Base-by-base conservation (phyloP, 1,140 invertebrate species). In the Caenorhabditis briggsae region DNA sequence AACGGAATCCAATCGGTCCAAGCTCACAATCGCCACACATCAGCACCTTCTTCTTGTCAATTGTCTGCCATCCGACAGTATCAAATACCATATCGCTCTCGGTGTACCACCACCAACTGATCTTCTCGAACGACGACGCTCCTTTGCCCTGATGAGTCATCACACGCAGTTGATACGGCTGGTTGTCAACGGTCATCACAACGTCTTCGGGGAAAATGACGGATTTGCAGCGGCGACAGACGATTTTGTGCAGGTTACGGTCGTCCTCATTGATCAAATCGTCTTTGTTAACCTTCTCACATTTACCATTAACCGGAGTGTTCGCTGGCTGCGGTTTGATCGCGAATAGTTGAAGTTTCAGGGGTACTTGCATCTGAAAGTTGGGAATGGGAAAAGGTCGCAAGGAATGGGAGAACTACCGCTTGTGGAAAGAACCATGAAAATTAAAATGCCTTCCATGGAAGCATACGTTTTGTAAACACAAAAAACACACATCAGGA, bases 21-120 rank as follows among this genome's bases (percentile, higher is more conserved):
- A 90, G 83, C 82, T 90, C 89, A 48, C 89, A 90, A 50, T 90
- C 89, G 9, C 89, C 89, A 78, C 90, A 88, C 83, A 90, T 89
- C 25, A 90, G 58, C 2, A 82, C 65, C 82, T 90, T 90, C 55
- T 83, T 86, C 16, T 74, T 90, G 41, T 90, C 88, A 16, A 90
- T 64, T 20, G 89, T 90, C 78, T 90, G 88, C 89, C 89, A 90
- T 16, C 89, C 89, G 23, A 89, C 55, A 9, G 89, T 90, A 59
- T 90, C 89, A 61, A 90, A 90, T 18, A 58, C 88, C 65, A 90
- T 74, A 43, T 90, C 89, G 50, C 78, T 64, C 12, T 83, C 55
- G 5, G 89, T 90, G 43, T 90, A 74, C 89, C 89, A 90, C 89
- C 89, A 90, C 82, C 86, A 86, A 50, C 83, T 65, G 59, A 84